phyloP scores from a whole-genome alignment of 1,140 invertebrate genomes.

The Hyles vespertilio region DNA sequence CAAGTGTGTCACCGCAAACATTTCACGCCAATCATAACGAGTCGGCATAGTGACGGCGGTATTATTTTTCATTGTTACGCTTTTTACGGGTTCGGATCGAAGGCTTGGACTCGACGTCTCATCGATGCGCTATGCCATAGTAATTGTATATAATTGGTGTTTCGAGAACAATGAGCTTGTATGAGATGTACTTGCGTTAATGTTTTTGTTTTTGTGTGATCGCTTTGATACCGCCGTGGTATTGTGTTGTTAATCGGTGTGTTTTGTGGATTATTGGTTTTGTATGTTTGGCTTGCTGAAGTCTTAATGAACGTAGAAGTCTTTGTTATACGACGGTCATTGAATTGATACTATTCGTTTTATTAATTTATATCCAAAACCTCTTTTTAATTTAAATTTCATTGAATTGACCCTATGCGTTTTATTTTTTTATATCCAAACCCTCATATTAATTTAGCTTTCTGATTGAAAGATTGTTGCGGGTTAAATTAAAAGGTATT shows the following conservation, averaged over 20 bases:
- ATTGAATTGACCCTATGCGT: too few relatives aligned
- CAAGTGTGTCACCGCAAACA: not conserved
- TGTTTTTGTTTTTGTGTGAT: conserved; percentile 40
- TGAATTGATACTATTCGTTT: too few relatives aligned
- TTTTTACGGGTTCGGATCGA: conserved; percentile 40
- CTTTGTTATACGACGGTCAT: too few relatives aligned
- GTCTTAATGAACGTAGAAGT: too few relatives aligned
- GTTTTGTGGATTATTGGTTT: conserved; percentile 5
- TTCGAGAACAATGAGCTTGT: conserved; percentile 73
- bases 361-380: too few relatives aligned
- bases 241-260: conserved; percentile 37
- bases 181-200: conserved; percentile 66
- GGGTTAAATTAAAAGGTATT: too few relatives aligned
- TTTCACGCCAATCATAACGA: conserved; percentile 19
- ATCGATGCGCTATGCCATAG: conserved; percentile 66
- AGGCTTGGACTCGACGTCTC: conserved; percentile 42
- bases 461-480: too few relatives aligned
- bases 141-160: conserved; percentile 75
- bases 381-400: too few relatives aligned
- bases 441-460: too few relatives aligned
- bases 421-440: too few relatives aligned
- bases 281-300: not conserved
- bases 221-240: conserved; percentile 58
- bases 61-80: conserved; percentile 48
- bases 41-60: conserved; percentile 2